Percentiles rank a stretch among this genome's conserved stretches.
phyloP scores from a whole-genome alignment of 2,888 invertebrate genomes.

The Mycalesis mineus region DNA sequence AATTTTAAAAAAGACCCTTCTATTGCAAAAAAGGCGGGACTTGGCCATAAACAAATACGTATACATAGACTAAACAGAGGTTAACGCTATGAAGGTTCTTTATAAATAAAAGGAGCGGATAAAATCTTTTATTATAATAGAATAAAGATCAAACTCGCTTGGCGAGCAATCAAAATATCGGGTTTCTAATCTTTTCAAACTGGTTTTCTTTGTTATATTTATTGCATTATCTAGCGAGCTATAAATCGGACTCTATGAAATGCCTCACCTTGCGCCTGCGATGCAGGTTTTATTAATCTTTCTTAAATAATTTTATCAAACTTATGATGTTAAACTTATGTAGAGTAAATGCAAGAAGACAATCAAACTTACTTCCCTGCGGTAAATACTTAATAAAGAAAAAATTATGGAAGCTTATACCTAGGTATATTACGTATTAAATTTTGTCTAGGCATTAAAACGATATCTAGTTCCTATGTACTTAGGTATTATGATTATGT shows the following conservation, averaged over 20 bases:
- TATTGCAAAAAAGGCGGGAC: conserved; percentile 19
- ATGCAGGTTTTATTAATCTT: conserved; percentile 8
- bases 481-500: too few species aligned
- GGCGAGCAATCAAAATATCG: conserved; percentile 19
- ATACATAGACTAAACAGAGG: not conserved
- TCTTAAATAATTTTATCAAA: conserved; percentile 1
- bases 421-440: too few species aligned
- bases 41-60: conserved; percentile 7
- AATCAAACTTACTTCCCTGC: too few species aligned
- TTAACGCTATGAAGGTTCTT: not conserved
- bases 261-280: conserved; percentile 8
- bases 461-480: too few species aligned
- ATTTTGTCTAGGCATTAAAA: too few species aligned
- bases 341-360: too few species aligned
- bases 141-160: conserved; percentile 21
- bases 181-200: conserved; percentile 22
- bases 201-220: conserved; percentile 20
- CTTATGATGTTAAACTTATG: too few species aligned
- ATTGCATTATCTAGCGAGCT: conserved; percentile 11
- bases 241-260: conserved; percentile 16
- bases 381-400: too few species aligned
- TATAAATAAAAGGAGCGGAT: conserved; percentile 1
- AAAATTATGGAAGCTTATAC: too few species aligned
- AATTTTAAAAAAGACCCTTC: conserved; percentile 28
- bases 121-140: conserved; percentile 17